Conservation (phyloP, 2,797 vertebrate genomes). For the Antennarius maculatus region DNA sequence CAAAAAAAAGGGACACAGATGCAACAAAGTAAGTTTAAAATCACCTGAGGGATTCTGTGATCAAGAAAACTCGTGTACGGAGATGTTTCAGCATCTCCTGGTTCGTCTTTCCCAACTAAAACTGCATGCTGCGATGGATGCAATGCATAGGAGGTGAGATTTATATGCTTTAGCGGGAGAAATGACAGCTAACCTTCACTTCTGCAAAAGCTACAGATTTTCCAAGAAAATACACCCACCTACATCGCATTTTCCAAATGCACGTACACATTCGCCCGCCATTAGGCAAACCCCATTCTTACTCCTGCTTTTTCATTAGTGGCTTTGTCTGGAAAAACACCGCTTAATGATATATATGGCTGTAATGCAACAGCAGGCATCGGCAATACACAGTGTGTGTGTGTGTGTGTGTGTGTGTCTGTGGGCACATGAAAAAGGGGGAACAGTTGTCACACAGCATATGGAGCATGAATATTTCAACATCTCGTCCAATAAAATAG, state of each 20-base stretch:
- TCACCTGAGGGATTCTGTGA: background rate
- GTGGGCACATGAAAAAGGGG: constrained; percentile 11
- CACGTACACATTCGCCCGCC: constrained; percentile 11
- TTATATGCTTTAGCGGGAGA: constrained; percentile 16
- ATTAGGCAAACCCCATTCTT: constrained; percentile 23
- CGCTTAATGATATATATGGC: constrained; percentile 46
- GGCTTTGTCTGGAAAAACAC: constrained; percentile 42
- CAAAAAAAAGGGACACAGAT: background rate
- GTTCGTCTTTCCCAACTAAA: background rate
- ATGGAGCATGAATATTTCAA: constrained; percentile 62
- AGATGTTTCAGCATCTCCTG: background rate
- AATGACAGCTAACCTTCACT: constrained; percentile 37
- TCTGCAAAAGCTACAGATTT: background rate
- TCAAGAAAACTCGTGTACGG: background rate
- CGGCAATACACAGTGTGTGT: constrained; percentile 15
- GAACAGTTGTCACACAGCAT: constrained; percentile 26
- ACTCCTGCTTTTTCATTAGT: constrained; percentile 33
- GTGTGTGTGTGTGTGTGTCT: constrained; percentile 2
- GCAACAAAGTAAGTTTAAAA: constrained; percentile 6
- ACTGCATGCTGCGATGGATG: background rate
- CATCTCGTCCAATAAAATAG: constrained; percentile 45
- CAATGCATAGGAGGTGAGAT: too few species aligned
- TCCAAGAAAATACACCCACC: background rate
- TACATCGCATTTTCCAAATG: constrained; percentile 31
- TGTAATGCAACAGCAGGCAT: constrained; percentile 51